phyloP scores from a whole-genome alignment of 2,888 invertebrate genomes.

The Lacanobia wlatinum region DNA sequence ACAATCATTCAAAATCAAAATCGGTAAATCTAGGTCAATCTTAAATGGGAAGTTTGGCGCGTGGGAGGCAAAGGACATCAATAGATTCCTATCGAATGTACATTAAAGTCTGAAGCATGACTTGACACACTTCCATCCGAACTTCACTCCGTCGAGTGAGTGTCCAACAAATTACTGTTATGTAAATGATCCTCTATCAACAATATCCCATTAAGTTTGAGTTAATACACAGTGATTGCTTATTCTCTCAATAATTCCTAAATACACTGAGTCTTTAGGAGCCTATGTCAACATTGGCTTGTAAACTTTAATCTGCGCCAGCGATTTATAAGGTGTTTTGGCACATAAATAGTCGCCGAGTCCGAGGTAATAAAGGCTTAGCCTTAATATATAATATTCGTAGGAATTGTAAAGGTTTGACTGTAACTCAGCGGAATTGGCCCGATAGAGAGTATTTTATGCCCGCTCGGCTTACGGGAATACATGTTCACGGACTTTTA shows the following conservation, averaged over 20 bases:
- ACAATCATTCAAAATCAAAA: slow-evolving; percentile 40
- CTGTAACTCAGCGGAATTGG: slow-evolving; percentile 27
- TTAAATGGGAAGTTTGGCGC: slow-evolving; percentile 8
- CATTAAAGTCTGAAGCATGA: slow-evolving; percentile 29
- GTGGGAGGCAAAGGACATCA: slow-evolving; percentile 49
- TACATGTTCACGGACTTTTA: neutral
- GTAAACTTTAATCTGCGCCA: slow-evolving; percentile 54
- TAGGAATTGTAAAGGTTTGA: slow-evolving; percentile 28
- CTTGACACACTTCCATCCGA: slow-evolving; percentile 23
- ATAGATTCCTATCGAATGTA: slow-evolving; percentile 32
- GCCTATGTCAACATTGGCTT: slow-evolving; percentile 54
- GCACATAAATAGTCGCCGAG: slow-evolving; percentile 53
- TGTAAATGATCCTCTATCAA: slow-evolving; percentile 58
- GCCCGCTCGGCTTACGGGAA: slow-evolving; percentile 17
- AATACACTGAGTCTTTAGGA: slow-evolving; percentile 52
- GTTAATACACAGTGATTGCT: slow-evolving; percentile 44
- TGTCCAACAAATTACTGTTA: slow-evolving; percentile 56
- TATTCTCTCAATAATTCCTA: slow-evolving; percentile 58
- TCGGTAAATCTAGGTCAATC: slow-evolving; percentile 18
- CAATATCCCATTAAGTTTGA: slow-evolving; percentile 59
- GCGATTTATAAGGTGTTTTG: slow-evolving; percentile 59
- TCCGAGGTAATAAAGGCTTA: slow-evolving; percentile 35
- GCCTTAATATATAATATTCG: slow-evolving; percentile 32
- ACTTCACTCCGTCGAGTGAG: slow-evolving; percentile 5
- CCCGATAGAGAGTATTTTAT: slow-evolving; percentile 27